phyloP scores from a whole-genome alignment of 2,113 vertebrate species.

The Regulus satrapa region DNA sequence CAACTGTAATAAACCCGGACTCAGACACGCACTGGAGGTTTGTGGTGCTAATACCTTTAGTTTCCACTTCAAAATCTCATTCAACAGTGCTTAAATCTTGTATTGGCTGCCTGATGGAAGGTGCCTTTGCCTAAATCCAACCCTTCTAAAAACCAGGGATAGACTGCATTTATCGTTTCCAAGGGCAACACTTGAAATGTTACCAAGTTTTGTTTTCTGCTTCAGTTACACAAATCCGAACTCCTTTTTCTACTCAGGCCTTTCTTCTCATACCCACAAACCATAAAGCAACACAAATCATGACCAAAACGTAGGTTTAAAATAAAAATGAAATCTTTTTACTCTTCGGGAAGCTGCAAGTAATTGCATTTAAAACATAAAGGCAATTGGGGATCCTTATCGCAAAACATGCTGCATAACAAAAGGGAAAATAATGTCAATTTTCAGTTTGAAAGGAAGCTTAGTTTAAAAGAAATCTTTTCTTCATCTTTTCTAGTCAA shows the following conservation, averaged over 20 bases:
- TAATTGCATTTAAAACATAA: not conserved
- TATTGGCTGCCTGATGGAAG: not conserved
- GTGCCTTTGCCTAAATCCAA: not conserved
- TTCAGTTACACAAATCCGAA: not conserved
- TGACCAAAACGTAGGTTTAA: not conserved
- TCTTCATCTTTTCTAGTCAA: not conserved
- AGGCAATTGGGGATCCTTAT: not conserved
- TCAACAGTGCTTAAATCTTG: constrained; percentile 1
- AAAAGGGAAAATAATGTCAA: not conserved
- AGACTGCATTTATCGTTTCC: constrained; percentile 17
- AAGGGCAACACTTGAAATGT: constrained; percentile 7
- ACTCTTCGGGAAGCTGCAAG: not conserved
- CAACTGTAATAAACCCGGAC: constrained; percentile 5
- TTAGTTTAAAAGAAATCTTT: not conserved
- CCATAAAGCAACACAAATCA: not conserved
- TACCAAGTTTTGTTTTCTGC: not conserved
- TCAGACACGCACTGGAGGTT: not conserved
- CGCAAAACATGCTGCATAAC: not conserved
- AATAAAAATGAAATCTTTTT: not conserved
- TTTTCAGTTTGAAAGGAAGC: not conserved
- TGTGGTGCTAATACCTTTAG: constrained; percentile 10
- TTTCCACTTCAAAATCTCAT: constrained; percentile 14
- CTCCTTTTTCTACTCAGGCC: not conserved
- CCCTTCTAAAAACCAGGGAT: not conserved
- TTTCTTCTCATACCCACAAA: not conserved